Base-by-base conservation (phyloP, 2,113 vertebrate species). In the Microtus richardsoni region DNA sequence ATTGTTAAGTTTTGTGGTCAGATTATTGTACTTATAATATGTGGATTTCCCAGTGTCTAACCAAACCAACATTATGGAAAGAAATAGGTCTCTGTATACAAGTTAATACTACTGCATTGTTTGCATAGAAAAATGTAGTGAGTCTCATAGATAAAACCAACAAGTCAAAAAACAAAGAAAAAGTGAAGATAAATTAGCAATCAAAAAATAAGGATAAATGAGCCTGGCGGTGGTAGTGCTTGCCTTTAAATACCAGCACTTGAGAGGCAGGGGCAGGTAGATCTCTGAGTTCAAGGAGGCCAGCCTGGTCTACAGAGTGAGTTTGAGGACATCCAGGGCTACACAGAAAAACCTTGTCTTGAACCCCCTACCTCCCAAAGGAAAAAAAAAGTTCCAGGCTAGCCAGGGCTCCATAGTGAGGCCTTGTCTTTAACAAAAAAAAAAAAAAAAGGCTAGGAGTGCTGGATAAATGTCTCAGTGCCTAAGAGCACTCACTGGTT, bases 81-180 rank as follows among this genome's bases (percentile, higher is more conserved):
- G 82, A 96, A 89, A 85, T 52, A 54, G 80, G 62, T 83, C 68
- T 68, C 82, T 91, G 17, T 74, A 62, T 92, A 4, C 87, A 89
- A 74, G 64, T 73, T 94, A 94, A 90, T 95, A 90, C 49, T 89
- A 49, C 41, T 93, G 26, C 49, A 78, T 89, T 88, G 26, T 80
- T 94, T 96, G 54, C 75, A 17, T 66, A 75, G 54, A 75, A 96
- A 82, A 75, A 22, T 91, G 19, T 64, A 62, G 39, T 84, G 33
- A 94, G 33, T 88, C 14, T 89, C 24, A 70, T 91, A 78, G 39
- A 80, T 52, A 82, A 30, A 84, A 64, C 14, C 58, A 84, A 64
- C 58, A 39, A 83, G 62, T 22, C 22, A 41, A 28, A 30, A 82
- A 82, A 3, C 8, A 54, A 80, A 58, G 21, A 36, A 26, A 26